Evolutionary conservation across 2,797 vertebrate genomes (phyloP), one percentile per base, ranked within the genome.

Genomic region (Clarias pachynema): DNA sequence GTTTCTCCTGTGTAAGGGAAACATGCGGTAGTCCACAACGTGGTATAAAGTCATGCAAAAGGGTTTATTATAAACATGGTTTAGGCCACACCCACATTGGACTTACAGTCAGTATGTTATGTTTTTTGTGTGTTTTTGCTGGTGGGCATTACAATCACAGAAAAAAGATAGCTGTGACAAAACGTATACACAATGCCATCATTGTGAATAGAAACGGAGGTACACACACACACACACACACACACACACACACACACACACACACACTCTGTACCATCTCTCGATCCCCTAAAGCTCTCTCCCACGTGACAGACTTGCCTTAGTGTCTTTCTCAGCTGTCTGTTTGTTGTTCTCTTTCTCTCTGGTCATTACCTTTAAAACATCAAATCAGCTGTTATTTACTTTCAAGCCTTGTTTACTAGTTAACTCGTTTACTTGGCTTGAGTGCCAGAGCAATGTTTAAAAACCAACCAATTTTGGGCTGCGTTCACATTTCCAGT

Each of bases 151-250:
- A 26, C 24, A 49, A 20, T 60, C 20, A 56, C 53, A n/a, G 73
- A 49, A 86, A 53, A 53, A 77, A 69, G 37, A 83, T 53, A 65
- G 74, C 60, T 77, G 74, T 80, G 62, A 65, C 18, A 34, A 68
- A 72, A 40, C n/a, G 57, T 20, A 68, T 7, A 77, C 78, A 89
- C 81, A 88, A 83, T 84, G 72, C 16, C 59, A 66, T 89, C 85
- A 84, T 81, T 89, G 87, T 89, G 26, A 81, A 59, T 72, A 63
- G 65, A 75, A 37, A 85, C 79, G 63, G 65, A 79, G 5, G 31
- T 65, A 86, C 82, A 69, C 65, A 73, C 81, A 85, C 72, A 73
- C 82, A 66, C 74, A 80, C 59, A 56, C 18, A 70, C 44, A 77
- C 70, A 74, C n/a, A 79, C 24, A 69, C 82, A 82, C 78, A 79